Percentiles rank a stretch among this genome's conserved stretches.
Conservation (phyloP, 2,888 invertebrate species). For the Pachliopta kotzebuea region DNA sequence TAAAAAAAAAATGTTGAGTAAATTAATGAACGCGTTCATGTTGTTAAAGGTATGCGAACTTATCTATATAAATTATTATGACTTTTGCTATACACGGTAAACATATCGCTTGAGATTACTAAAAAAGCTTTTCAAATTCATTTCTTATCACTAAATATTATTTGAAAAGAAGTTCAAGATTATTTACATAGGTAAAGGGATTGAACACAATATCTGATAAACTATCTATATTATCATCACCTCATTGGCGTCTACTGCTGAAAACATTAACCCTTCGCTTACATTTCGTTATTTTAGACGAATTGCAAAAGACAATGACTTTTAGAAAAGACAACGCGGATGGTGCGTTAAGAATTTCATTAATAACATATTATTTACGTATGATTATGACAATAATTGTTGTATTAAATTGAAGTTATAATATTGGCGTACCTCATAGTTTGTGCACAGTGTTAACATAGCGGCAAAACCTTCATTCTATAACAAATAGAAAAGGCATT, state of each 20-base stretch:
- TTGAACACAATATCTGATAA: too few species aligned
- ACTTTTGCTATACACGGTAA: neutral
- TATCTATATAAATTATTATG: slow-evolving; percentile 14
- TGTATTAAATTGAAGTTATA: slow-evolving; percentile 23
- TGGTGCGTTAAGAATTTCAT: neutral
- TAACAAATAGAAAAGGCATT: slow-evolving; percentile 27
- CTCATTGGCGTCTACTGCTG: neutral
- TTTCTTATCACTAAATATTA: too few species aligned
- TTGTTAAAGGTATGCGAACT: slow-evolving; percentile 5
- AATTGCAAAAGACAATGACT: neutral
- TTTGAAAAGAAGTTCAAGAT: too few species aligned
- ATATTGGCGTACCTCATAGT: slow-evolving; percentile 20
- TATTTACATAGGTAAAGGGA: too few species aligned
- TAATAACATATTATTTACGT: slow-evolving; percentile 6
- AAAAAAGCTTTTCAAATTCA: neutral
- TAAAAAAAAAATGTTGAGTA: slow-evolving; percentile 21
- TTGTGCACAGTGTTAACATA: slow-evolving; percentile 23
- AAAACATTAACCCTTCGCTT: too few species aligned
- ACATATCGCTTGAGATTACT: neutral
- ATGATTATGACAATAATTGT: slow-evolving; percentile 24
- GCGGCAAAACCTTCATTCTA: slow-evolving; percentile 23
- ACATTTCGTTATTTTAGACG: too few species aligned
- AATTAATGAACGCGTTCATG: slow-evolving; percentile 14
- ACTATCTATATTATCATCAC: too few species aligned
- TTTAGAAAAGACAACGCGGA: neutral